Conservation (phyloP, 2,113 vertebrate species). For the Carassius gibelio region DNA sequence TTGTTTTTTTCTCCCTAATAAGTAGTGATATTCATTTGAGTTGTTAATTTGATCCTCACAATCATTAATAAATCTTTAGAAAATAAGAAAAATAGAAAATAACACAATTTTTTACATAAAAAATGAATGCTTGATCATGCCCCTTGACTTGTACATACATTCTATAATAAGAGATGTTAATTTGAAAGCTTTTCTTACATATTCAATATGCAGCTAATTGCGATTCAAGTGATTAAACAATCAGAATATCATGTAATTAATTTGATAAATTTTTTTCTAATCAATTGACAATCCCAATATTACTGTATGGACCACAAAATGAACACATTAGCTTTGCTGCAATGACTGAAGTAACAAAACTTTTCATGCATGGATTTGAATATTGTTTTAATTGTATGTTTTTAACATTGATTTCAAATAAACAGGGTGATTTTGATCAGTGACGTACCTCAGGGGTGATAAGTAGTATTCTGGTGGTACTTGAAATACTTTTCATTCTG, state of each 20-base stretch:
- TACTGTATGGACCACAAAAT: not conserved
- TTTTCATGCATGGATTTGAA: not conserved
- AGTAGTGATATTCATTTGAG: not conserved
- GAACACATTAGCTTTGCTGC: not conserved
- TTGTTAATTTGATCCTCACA: not conserved
- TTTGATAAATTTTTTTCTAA: not conserved
- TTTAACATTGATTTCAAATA: not conserved
- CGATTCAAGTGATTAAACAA: constrained; percentile 1
- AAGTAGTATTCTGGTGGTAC: not conserved
- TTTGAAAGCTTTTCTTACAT: not conserved
- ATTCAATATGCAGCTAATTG: not conserved
- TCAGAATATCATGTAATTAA: not conserved
- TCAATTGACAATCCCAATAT: not conserved
- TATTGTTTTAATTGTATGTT: not conserved
- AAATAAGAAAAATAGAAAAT: not conserved
- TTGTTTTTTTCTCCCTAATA: not conserved
- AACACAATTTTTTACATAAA: too few species aligned
- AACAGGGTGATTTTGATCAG: not conserved
- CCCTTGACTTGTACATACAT: not conserved
- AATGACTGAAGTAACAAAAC: not conserved
- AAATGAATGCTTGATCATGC: not conserved
- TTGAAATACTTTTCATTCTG: not conserved
- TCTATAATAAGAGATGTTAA: not conserved
- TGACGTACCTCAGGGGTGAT: not conserved
- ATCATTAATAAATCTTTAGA: not conserved